These are phyloP conservation scores for Synanthedon andrenaeformis DNA, from an alignment of 2,888 invertebrate species.

Conservation along the genomic window DNA sequence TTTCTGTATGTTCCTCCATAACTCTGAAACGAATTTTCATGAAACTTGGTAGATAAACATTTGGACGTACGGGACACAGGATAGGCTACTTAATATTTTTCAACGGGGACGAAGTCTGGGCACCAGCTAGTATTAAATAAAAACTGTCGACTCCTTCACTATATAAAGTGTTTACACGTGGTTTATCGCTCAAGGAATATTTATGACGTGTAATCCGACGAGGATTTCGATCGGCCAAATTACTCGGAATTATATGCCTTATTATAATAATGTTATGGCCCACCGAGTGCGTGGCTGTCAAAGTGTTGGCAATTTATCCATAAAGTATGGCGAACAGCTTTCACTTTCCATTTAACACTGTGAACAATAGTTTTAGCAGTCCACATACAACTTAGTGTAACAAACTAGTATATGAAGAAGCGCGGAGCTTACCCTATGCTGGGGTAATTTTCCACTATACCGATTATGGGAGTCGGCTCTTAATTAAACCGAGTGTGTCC, in stretches of 20 bases:
- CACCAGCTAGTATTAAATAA: not conserved
- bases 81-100: too few relatives aligned
- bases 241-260: slow-evolving; percentile 2
- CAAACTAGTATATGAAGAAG: too few relatives aligned
- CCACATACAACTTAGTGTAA: too few relatives aligned
- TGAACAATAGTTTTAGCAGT: too few relatives aligned
- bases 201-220: slow-evolving; percentile 11
- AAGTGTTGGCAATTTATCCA: not conserved
- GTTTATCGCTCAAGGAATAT: slow-evolving; percentile 13
- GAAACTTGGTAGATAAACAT: too few relatives aligned
- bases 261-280: not conserved
- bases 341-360: too few relatives aligned
- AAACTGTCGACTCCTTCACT: not conserved
- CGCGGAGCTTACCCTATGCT: too few relatives aligned
- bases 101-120: too few relatives aligned
- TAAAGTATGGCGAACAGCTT: too few relatives aligned
- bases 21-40: too few relatives aligned
- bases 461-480: slow-evolving; percentile 18
- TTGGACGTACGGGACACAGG: too few relatives aligned
- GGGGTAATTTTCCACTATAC: slow-evolving; percentile 1
- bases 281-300: not conserved
- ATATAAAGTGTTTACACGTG: not conserved
- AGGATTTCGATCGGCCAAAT: slow-evolving; percentile 7
- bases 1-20: too few relatives aligned
- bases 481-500: slow-evolving; percentile 52